Evolutionary conservation across 1,140 invertebrate genomes (phyloP).

Genomic region (Halyomorpha halys): DNA sequence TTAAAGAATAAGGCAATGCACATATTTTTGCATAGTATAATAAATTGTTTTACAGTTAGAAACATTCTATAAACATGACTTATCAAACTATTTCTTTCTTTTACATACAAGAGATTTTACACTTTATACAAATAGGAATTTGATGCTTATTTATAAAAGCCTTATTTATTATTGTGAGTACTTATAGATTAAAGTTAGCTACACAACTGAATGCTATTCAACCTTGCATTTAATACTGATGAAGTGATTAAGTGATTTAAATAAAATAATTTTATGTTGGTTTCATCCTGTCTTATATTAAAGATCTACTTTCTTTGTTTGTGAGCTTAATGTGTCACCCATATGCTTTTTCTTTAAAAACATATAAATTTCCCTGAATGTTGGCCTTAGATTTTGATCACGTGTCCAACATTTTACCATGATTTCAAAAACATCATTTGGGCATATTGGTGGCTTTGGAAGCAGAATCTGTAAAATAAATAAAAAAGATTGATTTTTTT

Average conservation of each 20-base stretch:
- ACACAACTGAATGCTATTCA: background rate
- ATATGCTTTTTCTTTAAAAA: constrained; percentile 50
- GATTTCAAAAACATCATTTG: constrained; percentile 64
- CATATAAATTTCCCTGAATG: constrained; percentile 63
- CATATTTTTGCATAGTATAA: too few species aligned
- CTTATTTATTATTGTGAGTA: background rate
- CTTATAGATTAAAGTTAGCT: background rate
- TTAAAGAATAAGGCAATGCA: too few species aligned
- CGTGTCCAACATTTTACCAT: constrained; percentile 69
- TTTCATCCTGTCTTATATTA: constrained; percentile 11
- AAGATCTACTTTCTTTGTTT: constrained; percentile 25
- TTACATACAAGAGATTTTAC: background rate
- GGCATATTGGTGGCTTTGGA: constrained; percentile 58
- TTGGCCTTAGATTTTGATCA: constrained; percentile 53
- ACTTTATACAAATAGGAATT: background rate
- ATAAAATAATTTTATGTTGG: constrained; percentile 1
- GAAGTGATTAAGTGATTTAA: constrained; percentile 4
- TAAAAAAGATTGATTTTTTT: too few species aligned
- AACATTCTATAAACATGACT: too few species aligned
- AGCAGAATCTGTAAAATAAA: constrained; percentile 49
- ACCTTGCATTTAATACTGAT: constrained; percentile 4
- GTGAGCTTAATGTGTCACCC: constrained; percentile 22
- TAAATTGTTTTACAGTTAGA: too few species aligned
- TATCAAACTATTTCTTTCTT: background rate
- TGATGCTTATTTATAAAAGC: background rate